phyloP scores from a whole-genome alignment of 2,888 invertebrate species.

The Leucania comma region DNA sequence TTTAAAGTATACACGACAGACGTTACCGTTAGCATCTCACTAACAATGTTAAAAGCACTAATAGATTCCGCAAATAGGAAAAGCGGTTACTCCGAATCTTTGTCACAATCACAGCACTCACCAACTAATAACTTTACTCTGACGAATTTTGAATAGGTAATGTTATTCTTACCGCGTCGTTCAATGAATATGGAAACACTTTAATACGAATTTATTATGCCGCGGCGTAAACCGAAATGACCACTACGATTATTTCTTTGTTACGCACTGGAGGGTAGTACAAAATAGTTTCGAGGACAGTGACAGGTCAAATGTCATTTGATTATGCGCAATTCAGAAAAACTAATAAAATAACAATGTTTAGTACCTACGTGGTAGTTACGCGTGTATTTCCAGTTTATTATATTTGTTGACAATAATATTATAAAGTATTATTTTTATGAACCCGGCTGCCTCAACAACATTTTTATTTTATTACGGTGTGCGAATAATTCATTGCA shows the following conservation, averaged over 20 bases:
- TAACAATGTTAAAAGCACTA: slow-evolving; percentile 60
- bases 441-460: slow-evolving; percentile 8
- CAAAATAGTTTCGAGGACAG: slow-evolving; percentile 46
- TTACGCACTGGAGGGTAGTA: slow-evolving; percentile 32
- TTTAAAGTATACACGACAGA: slow-evolving; percentile 55
- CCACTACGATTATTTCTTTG: slow-evolving; percentile 19
- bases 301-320: slow-evolving; percentile 43
- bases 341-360: slow-evolving; percentile 25
- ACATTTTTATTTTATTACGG: slow-evolving; percentile 41
- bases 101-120: slow-evolving; percentile 36
- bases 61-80: slow-evolving; percentile 57
- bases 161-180: slow-evolving; percentile 4
- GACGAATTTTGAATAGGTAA: slow-evolving; percentile 28
- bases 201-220: slow-evolving; percentile 32
- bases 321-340: slow-evolving; percentile 34
- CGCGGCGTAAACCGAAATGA: slow-evolving; percentile 2
- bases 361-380: slow-evolving; percentile 2
- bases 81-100: slow-evolving; percentile 48
- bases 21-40: slow-evolving; percentile 55
- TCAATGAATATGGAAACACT: slow-evolving; percentile 49
- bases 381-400: slow-evolving; percentile 6
- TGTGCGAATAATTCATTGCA: slow-evolving; percentile 40
- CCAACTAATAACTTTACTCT: slow-evolving; percentile 23
- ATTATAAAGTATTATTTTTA: slow-evolving; percentile 25
- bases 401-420: slow-evolving; percentile 19